Conservation (phyloP, 2,797 vertebrate genomes). For the Micropoecilia bifurca region DNA sequence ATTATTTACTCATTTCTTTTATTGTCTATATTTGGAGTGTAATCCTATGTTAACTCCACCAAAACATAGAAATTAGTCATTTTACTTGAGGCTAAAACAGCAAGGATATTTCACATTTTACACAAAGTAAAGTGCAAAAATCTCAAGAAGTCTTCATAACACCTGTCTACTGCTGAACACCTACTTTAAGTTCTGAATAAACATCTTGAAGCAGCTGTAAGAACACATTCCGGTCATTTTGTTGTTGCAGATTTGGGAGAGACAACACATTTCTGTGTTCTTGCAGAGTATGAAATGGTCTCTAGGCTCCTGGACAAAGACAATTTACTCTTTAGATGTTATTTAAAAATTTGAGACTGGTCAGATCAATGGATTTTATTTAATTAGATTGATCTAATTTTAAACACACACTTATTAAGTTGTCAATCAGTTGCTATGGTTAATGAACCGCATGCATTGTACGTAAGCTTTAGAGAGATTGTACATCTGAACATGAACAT, state of each 20-base stretch:
- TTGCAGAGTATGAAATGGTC: neutral
- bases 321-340: neutral
- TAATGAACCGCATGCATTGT: neutral
- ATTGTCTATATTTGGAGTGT: neutral
- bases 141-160: neutral
- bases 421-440: neutral
- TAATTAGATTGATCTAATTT: neutral
- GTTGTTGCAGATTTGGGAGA: neutral
- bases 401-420: neutral
- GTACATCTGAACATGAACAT: neutral
- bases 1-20: neutral
- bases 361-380: neutral
- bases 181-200: neutral
- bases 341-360: neutral
- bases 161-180: neutral
- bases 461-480: neutral
- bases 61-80: neutral
- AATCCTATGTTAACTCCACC: neutral
- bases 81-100: neutral
- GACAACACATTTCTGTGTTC: neutral
- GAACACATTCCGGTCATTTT: neutral
- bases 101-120: neutral
- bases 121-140: neutral
- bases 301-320: neutral
- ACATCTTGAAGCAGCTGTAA: neutral